Base-by-base conservation (phyloP, 1,140 invertebrate species). In the Asobara japonica region DNA sequence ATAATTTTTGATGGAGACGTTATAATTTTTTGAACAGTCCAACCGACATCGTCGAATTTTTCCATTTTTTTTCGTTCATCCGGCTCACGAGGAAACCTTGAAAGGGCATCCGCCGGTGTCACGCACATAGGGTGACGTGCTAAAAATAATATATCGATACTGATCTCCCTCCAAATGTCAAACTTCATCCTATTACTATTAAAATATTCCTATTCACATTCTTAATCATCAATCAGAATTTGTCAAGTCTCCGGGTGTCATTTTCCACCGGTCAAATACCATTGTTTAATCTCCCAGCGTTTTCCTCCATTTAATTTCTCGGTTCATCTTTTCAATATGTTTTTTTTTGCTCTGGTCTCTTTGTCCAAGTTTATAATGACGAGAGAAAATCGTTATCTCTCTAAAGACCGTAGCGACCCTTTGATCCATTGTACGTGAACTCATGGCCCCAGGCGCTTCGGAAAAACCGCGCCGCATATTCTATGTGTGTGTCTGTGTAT, bases 381-480 rank as follows among this genome's bases (percentile, higher is more conserved):
- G 67, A 69, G 67, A 69, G 67, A 69, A 69, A 69, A 69, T 69
- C 51, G 51, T 69, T 69, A 69, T 69, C 67, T 69, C 51, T 61
- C 29, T 38, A 69, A 69, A 61, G 51, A 61, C 67, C 66, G 48
- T 27, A 27, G 31, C 67, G 67, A 69, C 67, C 67, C 67, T 69
- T 69, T 69, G 67, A 69, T 69, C 67, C 67, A 69, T 69, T 69
- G 67, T 69, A 61, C 67, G 48, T 27, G 33, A 69, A 56, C 51
- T 38, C 20, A 13, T 60, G 48, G 51, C 67, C 67, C 33, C 51
- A 13, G 48, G 67, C 67, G 36, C 67, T 69, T 69, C 33, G 67
- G 67, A 69, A 69, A 69, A 69, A 69, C 67, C 56, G 29, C 67
- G 51, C 51, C 51, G 51, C 51, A 56, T 56, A 56, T 27, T 56